Evolutionary conservation across 2,888 invertebrate genomes (phyloP).

Genomic region (Drosophila demipolita): DNA sequence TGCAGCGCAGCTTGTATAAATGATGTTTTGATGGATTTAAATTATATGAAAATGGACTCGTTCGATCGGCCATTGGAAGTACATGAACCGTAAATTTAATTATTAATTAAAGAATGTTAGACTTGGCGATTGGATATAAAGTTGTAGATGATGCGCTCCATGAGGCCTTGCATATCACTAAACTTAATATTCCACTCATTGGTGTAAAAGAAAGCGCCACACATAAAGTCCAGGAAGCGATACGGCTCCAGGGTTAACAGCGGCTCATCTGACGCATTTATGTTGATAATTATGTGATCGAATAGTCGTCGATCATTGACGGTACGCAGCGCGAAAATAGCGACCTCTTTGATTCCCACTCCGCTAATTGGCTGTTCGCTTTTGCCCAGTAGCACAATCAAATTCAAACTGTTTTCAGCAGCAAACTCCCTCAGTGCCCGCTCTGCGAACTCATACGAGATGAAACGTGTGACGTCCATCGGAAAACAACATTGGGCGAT

Average conservation of each 20-base stretch:
- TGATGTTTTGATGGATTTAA: no score
- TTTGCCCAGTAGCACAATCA: slow-evolving; percentile 48
- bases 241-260: slow-evolving; percentile 38
- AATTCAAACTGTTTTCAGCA: slow-evolving; percentile 30
- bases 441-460: slow-evolving; percentile 48
- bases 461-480: slow-evolving; percentile 49
- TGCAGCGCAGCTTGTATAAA: no score
- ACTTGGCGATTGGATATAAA: slow-evolving; percentile 27
- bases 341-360: slow-evolving; percentile 43
- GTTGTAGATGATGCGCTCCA: slow-evolving; percentile 39
- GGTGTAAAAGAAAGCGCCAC: slow-evolving; percentile 48
- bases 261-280: slow-evolving; percentile 30
- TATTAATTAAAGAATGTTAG: background rate
- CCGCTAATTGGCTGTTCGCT: slow-evolving; percentile 16
- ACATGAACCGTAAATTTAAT: background rate
- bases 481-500: slow-evolving; percentile 52
- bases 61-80: background rate
- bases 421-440: slow-evolving; percentile 41
- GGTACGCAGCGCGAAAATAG: slow-evolving; percentile 28
- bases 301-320: slow-evolving; percentile 33
- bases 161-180: slow-evolving; percentile 26
- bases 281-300: slow-evolving; percentile 56
- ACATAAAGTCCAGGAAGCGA: slow-evolving; percentile 50
- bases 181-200: slow-evolving; percentile 27
- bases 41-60: no score